Evolutionary conservation across 2,888 invertebrate genomes (phyloP).

Genomic region (Ophioninae sp.): DNA sequence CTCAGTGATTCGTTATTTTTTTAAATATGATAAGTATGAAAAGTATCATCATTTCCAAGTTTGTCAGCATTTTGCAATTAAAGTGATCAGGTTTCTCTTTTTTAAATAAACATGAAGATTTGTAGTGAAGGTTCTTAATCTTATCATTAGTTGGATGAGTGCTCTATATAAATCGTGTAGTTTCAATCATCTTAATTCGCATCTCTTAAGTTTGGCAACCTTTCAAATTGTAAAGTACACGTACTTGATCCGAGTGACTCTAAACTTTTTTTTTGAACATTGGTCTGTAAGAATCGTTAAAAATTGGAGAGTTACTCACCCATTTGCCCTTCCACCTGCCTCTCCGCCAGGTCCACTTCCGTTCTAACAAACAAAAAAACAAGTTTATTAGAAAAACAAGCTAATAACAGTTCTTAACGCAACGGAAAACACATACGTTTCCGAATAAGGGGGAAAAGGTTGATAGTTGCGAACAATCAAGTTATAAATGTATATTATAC

Average conservation of each 20-base stretch:
- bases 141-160: neutral
- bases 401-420: conserved; percentile 77
- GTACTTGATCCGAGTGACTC: neutral
- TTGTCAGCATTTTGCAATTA: too few species aligned
- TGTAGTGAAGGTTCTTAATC: neutral
- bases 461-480: conserved; percentile 72
- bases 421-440: conserved; percentile 73
- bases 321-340: conserved; percentile 90
- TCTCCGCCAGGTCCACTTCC: conserved; percentile 91
- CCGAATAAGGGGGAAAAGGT: conserved; percentile 49
- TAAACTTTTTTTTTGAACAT: neutral
- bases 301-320: conserved; percentile 84
- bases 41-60: neutral
- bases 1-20: neutral
- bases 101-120: too few species aligned
- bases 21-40: neutral
- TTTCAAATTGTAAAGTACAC: neutral
- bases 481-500: conserved; percentile 76
- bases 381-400: conserved; percentile 80
- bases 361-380: conserved; percentile 91
- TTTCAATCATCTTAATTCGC: too few species aligned
- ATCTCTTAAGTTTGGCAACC: neutral
- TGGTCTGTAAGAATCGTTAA: neutral
- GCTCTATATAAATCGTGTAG: too few species aligned
- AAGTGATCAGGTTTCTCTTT: too few species aligned